Conservation (phyloP, 2,797 vertebrate species). For the Phrynocephalus forsythii region DNA sequence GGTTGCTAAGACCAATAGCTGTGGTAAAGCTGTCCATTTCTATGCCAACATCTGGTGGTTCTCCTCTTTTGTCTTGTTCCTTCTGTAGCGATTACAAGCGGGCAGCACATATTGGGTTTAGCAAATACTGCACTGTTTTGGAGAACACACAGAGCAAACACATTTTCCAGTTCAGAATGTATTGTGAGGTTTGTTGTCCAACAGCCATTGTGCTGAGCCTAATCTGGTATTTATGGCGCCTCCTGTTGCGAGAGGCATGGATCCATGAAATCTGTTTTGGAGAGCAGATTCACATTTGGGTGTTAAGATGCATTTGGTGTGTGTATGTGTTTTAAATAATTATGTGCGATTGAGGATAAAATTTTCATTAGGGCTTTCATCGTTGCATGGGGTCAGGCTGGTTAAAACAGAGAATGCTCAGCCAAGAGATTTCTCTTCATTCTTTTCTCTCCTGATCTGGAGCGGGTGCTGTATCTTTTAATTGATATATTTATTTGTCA, state of each 20-base stretch:
- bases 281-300: neutral
- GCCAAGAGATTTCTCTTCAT: neutral
- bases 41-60: neutral
- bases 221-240: slow-evolving; percentile 1
- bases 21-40: neutral
- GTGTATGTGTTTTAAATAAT: neutral
- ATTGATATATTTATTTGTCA: too few species aligned
- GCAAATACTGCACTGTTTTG: neutral
- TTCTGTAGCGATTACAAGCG: neutral
- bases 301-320: neutral
- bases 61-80: too few species aligned
- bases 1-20: neutral
- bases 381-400: neutral
- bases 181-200: neutral
- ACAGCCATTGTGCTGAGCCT: neutral
- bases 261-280: neutral
- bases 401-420: neutral
- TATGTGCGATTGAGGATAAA: neutral
- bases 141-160: neutral
- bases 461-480: too few species aligned
- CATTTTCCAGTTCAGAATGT: neutral
- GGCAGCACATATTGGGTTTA: neutral
- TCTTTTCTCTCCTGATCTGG: neutral
- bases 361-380: neutral
- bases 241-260: slow-evolving; percentile 1